These are phyloP conservation scores for Leucophenga montana DNA, from an alignment of 2,888 invertebrate species.

Conservation along the genomic window DNA sequence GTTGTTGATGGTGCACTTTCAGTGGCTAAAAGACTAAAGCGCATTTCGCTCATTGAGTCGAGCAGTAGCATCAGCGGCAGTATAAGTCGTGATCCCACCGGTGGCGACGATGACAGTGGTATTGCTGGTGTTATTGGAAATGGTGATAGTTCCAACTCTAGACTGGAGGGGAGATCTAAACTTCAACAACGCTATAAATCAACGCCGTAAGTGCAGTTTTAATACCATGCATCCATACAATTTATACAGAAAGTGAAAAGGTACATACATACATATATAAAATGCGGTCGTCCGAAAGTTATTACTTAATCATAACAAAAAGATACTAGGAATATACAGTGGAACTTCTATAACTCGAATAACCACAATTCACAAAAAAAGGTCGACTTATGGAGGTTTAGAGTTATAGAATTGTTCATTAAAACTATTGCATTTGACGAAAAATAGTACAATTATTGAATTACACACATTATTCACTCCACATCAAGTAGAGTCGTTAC, in stretches of 20 bases:
- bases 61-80: conserved; percentile 30
- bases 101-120: conserved; percentile 34
- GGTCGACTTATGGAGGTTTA: no score
- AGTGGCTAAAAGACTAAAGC: conserved; percentile 48
- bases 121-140: background rate
- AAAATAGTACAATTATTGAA: no score
- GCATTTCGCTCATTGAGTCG: conserved; percentile 54
- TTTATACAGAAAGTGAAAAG: background rate
- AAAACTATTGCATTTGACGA: no score
- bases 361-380: no score
- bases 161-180: conserved; percentile 37
- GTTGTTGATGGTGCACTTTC: conserved; percentile 50
- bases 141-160: conserved; percentile 33
- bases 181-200: conserved; percentile 46
- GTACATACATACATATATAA: no score
- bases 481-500: no score
- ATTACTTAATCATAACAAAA: no score
- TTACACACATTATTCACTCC: no score
- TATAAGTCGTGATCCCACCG: background rate
- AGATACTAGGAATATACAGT: no score
- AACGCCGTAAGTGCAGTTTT: conserved; percentile 48
- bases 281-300: no score
- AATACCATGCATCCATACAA: background rate
- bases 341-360: no score
- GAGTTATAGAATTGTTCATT: no score